phyloP scores from a whole-genome alignment of 1,140 invertebrate genomes.

The Rhizoglyphus robini region DNA sequence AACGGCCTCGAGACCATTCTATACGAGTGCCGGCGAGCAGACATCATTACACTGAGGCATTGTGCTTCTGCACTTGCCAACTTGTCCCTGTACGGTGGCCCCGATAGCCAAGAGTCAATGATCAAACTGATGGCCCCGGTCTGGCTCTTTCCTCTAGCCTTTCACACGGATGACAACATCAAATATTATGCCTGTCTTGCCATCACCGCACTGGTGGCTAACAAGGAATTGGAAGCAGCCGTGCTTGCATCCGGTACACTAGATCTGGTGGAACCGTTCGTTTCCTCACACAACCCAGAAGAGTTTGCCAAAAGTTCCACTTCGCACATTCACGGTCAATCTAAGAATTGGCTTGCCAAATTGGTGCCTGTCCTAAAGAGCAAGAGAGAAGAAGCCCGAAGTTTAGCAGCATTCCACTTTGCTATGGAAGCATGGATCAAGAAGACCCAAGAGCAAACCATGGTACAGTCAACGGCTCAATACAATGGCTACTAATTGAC shows the following conservation, averaged over 20 bases:
- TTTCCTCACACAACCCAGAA: conserved; percentile 78
- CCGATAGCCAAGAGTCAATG: conserved; percentile 95
- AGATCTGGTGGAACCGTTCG: conserved; percentile 89
- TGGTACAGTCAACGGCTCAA: conserved; percentile 37
- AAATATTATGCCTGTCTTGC: conserved; percentile 97
- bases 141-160: conserved; percentile 95
- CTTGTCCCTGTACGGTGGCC: conserved; percentile 84
- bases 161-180: conserved; percentile 87
- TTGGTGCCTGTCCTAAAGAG: conserved; percentile 90
- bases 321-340: conserved; percentile 87
- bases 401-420: conserved; percentile 95
- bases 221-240: conserved; percentile 93
- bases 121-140: conserved; percentile 86
- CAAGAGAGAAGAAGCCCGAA: conserved; percentile 85
- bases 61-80: conserved; percentile 93
- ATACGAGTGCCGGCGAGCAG: conserved; percentile 84
- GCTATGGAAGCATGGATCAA: conserved; percentile 99
- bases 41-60: conserved; percentile 78
- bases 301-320: conserved; percentile 78
- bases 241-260: conserved; percentile 88
- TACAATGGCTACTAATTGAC: conserved; percentile 7
- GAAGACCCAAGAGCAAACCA: conserved; percentile 82
- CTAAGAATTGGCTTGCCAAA: conserved; percentile 83
- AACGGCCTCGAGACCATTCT: conserved; percentile 56
- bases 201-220: conserved; percentile 87